Evolutionary conservation across 2,113 vertebrate species (phyloP).

Genomic region (Phyllopteryx taeniolatus): DNA sequence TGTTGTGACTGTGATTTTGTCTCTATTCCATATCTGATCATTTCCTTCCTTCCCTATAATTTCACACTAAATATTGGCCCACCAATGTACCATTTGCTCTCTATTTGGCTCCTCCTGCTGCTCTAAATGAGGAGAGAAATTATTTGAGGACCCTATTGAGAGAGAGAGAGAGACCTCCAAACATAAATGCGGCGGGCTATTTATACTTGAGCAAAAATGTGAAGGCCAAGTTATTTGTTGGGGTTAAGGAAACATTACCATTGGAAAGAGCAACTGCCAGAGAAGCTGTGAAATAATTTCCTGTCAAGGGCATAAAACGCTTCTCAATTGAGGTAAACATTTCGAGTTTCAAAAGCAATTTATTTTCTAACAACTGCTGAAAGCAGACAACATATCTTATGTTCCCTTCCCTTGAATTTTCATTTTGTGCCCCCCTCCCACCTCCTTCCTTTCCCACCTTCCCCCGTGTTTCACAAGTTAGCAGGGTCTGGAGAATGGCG

Average conservation of each 20-base stretch:
- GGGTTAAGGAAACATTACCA: conserved; percentile 69
- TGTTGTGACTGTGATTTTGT: conserved; percentile 16
- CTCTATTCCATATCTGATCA: conserved; percentile 50
- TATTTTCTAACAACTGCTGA: conserved; percentile 72
- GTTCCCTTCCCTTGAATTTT: conserved; percentile 66
- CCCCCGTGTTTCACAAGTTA: conserved; percentile 45
- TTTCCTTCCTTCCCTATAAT: conserved; percentile 46
- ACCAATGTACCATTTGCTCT: conserved; percentile 33
- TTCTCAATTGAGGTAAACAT: conserved; percentile 74
- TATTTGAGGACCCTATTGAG: conserved; percentile 55
- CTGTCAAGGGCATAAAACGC: conserved; percentile 71
- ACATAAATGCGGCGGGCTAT: conserved; percentile 55
- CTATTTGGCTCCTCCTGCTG: conserved; percentile 35
- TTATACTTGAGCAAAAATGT: conserved; percentile 62
- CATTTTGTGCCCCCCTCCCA: conserved; percentile 43
- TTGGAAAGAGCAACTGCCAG: conserved; percentile 64
- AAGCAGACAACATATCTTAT: conserved; percentile 73
- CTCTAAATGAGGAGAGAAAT: conserved; percentile 55
- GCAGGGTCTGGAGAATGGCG: conserved; percentile 57
- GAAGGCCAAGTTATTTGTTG: conserved; percentile 68
- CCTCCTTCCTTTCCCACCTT: background rate
- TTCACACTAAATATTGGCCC: conserved; percentile 40
- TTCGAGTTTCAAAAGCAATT: conserved; percentile 75
- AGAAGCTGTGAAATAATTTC: conserved; percentile 71
- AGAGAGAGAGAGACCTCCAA: conserved; percentile 49